phyloP scores from a whole-genome alignment of 2,113 vertebrate species.

The Ptyas mucosa region DNA sequence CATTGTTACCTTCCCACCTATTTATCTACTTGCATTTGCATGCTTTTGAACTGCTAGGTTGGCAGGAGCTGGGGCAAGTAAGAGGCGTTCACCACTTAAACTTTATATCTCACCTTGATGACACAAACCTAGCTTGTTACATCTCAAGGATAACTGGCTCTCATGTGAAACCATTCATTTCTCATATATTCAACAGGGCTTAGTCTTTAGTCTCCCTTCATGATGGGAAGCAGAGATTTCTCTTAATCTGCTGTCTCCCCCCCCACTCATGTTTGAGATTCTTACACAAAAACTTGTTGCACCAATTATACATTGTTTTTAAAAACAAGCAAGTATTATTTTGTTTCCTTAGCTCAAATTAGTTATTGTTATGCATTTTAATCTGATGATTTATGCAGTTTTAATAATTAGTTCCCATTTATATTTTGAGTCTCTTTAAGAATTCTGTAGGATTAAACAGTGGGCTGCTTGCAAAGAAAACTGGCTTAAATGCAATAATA shows the following conservation, averaged over 20 bases:
- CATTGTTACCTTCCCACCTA: not conserved
- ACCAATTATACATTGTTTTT: not conserved
- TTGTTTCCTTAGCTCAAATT: not conserved
- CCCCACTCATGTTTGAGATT: not conserved
- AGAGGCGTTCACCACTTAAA: not conserved
- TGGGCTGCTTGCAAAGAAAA: not conserved
- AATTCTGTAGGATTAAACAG: not conserved
- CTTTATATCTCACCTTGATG: not conserved
- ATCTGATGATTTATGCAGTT: not conserved
- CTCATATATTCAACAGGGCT: not conserved
- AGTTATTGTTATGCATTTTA: not conserved
- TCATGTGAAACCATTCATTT: not conserved
- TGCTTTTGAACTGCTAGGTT: not conserved
- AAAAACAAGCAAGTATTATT: not conserved
- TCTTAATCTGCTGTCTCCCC: not conserved
- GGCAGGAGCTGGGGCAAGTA: not conserved
- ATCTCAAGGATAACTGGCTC: not conserved
- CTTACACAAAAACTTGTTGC: too few relatives aligned
- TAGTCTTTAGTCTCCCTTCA: not conserved
- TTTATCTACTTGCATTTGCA: not conserved
- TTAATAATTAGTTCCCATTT: not conserved
- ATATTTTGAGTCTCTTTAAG: not conserved
- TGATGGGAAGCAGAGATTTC: not conserved
- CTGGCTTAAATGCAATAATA: not conserved
- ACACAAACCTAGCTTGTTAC: not conserved